Evolutionary conservation across 1,140 invertebrate genomes (phyloP), one percentile per base, ranked within the genome.

Genomic region (Ips nitidus): DNA sequence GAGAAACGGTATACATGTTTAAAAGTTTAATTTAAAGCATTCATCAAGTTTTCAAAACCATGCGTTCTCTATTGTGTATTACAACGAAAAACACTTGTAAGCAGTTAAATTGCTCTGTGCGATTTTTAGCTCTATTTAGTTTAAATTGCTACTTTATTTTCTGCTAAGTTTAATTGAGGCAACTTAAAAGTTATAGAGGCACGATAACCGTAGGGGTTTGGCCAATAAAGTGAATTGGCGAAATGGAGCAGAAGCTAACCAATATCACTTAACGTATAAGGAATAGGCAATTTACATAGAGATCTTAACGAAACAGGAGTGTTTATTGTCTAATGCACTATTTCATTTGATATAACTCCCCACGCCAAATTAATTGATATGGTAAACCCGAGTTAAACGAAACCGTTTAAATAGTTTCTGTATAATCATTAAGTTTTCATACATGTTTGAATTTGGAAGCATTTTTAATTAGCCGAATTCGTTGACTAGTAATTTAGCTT

Each of bases 341-440:
- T 65, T 66, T 56, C 52, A 66, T 37, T 42, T 41, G 53, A 45
- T 47, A 42, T 57, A 43, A 66, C 52, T 57, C 57, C 57, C 52
- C 45, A 39, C 43, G 8, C 63, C 43, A 66, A 66, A 56, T 66
- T 66, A 66, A 66, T 66, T 56, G 63, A 66, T 56, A 43, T 66
- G 63, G 63, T 66, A 37, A 66, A 41, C 52, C 63, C 63, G 36
- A 56, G 40, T 66, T 66, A 41, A 66, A 66, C 63, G 57, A 56
- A 56, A 66, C 41, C 63, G 63, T 66, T 66, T 56, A 66, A 66
- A 56, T 53, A 57, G 52, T 66, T 66, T 41, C 36, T 22, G 63
- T 66, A n/a, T n/a, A 66, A 66, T 66, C 63, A 53, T 66, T 56
- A 66, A 57, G 63, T 66, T 66, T 56, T 66, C 56, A 66, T 45